Evolutionary conservation across 2,113 vertebrate species (phyloP).

Genomic region (Melanocharis versteri): DNA sequence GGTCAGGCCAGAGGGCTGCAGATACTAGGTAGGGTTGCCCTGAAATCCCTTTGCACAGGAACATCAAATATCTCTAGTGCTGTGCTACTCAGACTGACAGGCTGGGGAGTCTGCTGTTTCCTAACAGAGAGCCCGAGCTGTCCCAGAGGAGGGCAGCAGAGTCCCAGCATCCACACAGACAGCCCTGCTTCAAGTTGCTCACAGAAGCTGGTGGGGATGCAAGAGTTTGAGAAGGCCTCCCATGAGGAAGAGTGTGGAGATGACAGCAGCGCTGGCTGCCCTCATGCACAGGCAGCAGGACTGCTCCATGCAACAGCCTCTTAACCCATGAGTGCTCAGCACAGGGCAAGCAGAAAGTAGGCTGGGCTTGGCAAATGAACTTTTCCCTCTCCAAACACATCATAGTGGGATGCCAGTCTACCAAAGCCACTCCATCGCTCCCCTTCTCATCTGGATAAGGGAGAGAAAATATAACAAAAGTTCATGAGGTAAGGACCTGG

Average conservation of each 20-base stretch:
- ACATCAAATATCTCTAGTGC: neutral
- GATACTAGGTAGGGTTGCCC: fast-evolving
- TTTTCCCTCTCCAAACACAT: neutral
- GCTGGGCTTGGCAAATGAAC: neutral
- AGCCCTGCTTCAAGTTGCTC: neutral
- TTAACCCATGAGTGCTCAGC: neutral
- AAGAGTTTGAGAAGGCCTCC: neutral
- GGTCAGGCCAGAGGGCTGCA: neutral
- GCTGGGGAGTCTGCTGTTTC: neutral
- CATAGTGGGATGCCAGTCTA: neutral
- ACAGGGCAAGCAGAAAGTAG: neutral
- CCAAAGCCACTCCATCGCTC: neutral
- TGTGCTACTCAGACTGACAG: neutral
- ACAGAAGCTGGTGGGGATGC: neutral
- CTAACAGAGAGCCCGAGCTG: fast-evolving
- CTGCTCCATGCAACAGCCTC: neutral
- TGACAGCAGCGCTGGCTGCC: neutral
- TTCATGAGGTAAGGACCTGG: neutral
- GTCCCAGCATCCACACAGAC: neutral
- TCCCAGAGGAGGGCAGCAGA: conserved; percentile 57
- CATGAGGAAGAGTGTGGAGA: conserved; percentile 33
- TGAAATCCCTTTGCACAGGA: neutral
- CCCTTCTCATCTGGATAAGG: neutral
- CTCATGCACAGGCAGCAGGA: neutral
- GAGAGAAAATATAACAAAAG: neutral